These are phyloP conservation scores for Porites rus DNA, from an alignment of 92 coral and sea anemone genomes.

Conservation along the genomic window DNA sequence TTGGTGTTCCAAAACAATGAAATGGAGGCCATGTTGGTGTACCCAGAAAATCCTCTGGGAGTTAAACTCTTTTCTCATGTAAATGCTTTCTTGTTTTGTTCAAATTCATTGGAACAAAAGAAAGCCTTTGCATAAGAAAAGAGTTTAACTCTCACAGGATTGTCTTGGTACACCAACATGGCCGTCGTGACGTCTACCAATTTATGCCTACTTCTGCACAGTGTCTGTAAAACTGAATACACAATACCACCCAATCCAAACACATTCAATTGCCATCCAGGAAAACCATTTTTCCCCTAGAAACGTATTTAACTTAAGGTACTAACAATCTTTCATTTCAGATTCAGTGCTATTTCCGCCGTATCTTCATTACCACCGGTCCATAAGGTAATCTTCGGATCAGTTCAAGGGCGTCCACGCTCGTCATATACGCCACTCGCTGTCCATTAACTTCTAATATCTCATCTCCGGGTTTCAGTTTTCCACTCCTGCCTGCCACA, in stretches of 20 bases:
- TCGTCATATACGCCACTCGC: slow-evolving; percentile 82
- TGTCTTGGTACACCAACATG: no score
- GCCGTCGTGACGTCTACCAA: not conserved
- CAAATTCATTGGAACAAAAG: no score
- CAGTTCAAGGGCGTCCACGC: slow-evolving; percentile 90
- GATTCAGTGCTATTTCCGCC: slow-evolving; percentile 49
- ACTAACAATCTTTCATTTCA: no score
- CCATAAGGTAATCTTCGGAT: slow-evolving; percentile 90
- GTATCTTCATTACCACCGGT: slow-evolving; percentile 81
- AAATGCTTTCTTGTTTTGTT: no score
- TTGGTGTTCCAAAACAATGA: no score
- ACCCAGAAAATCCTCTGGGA: no score
- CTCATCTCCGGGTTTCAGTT: slow-evolving; percentile 89
- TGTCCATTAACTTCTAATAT: slow-evolving; percentile 94
- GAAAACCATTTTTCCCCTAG: not conserved
- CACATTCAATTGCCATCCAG: not conserved
- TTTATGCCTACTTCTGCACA: not conserved
- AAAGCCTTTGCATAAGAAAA: no score
- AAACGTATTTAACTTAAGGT: not conserved
- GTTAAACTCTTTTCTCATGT: no score
- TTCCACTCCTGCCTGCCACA: slow-evolving; percentile 75
- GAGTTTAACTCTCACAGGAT: no score
- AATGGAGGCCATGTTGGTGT: no score
- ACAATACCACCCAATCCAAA: not conserved
- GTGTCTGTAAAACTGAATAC: not conserved